Evolutionary conservation across 2,888 invertebrate genomes (phyloP).

Genomic region (Ochropleura leucogaster): DNA sequence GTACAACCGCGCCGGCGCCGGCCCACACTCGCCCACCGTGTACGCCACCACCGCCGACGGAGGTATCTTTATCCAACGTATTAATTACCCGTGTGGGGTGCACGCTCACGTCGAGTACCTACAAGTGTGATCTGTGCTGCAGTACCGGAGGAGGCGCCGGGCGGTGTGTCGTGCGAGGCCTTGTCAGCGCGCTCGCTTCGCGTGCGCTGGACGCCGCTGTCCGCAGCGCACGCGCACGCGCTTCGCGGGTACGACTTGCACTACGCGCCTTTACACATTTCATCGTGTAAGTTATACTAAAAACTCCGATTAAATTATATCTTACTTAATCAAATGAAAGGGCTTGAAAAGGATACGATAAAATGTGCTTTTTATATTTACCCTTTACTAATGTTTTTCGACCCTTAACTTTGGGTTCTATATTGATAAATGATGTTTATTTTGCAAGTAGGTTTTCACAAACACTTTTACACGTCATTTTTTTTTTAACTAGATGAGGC

Average conservation of each 20-base stretch:
- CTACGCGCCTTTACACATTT: conserved; percentile 90
- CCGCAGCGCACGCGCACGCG: conserved; percentile 91
- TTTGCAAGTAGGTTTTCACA: no score
- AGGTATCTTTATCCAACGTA: conserved; percentile 80
- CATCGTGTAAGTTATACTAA: conserved; percentile 64
- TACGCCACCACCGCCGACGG: conserved; percentile 95
- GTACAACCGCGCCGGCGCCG: conserved; percentile 95
- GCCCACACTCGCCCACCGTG: conserved; percentile 93
- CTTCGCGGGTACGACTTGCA: conserved; percentile 95
- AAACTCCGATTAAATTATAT: not conserved
- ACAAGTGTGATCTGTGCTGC: not conserved
- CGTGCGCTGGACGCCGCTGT: conserved; percentile 92
- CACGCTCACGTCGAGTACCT: not conserved
- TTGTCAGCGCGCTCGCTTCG: conserved; percentile 93
- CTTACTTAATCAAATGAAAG: no score
- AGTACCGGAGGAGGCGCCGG: conserved; percentile 94
- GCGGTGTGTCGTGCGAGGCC: conserved; percentile 92
- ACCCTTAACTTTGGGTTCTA: no score
- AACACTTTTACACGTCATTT: no score
- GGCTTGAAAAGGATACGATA: no score
- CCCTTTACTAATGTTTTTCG: no score
- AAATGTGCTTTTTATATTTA: no score
- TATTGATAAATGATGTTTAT: no score
- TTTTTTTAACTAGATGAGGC: no score
- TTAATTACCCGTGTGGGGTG: not conserved